Evolutionary conservation across 2,888 invertebrate genomes (phyloP), one percentile per base, ranked within the genome.

Genomic region (Rotaria magnacalcarata): DNA sequence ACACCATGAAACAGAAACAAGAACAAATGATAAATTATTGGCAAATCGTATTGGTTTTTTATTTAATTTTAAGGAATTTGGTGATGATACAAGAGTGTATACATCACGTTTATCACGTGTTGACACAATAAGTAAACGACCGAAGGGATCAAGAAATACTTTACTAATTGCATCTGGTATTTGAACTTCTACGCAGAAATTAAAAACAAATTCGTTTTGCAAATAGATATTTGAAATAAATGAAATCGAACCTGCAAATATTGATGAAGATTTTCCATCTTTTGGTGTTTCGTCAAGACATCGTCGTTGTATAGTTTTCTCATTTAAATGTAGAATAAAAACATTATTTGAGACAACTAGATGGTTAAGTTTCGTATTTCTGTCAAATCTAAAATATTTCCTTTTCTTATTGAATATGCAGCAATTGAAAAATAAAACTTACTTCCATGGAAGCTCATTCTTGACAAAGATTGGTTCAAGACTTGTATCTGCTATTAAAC

Each of bases 241-340:
- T 24, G 7, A 41, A 16, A 4, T 21, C 34, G 2, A 24, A 80
- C 80, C 80, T 47, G 47, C 21, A 80, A 47, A 80, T 47, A 24
- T 0, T 11, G 43, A 43, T 16, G 80, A 19, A 47, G 8, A 1
- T 43, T 80, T 80, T n/a, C 24, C 3, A 47, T 80, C 80, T 43
- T 80, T 80, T 47, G 80, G 11, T 14, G 7, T 1, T 47, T 80
- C 80, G 47, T 80, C 80, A 14, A 47, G 47, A 80, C 80, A 80
- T n/a, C 80, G 80, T 47, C 80, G 43, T 47, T 80, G 80, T 47
- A 80, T 14, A 14, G 80, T 80, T 80, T 80, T 80, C 10, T 80
- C 80, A 80, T 80, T 80, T n/a, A 80, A 34, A 80, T 80, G 80
- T 80, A 80, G 47, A n/a, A 80, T 80, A 47, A 80, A 80, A 80